These are phyloP conservation scores for Nannoperca australis DNA, from an alignment of 2,797 vertebrate genomes.

Conservation along the genomic window DNA sequence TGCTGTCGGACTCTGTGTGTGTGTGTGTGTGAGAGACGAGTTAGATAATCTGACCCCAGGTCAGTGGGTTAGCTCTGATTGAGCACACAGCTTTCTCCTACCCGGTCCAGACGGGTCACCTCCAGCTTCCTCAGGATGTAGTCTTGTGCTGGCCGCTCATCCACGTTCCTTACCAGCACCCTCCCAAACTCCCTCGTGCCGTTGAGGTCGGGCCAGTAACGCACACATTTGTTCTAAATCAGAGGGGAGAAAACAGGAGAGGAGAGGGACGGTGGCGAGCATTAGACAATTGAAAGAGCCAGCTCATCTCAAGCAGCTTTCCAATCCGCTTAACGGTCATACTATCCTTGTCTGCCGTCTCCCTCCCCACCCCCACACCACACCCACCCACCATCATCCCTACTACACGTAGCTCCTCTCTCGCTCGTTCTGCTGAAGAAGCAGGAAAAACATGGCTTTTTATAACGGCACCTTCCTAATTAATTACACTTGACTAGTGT, in stretches of 20 bases:
- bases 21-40: neutral
- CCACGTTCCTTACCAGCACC: conserved; percentile 83
- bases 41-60: conserved; percentile 63
- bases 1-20: conserved; percentile 28
- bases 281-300: conserved; percentile 67
- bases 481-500: neutral
- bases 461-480: neutral
- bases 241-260: conserved; percentile 8
- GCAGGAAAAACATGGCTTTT: conserved; percentile 18
- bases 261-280: conserved; percentile 17
- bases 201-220: conserved; percentile 89
- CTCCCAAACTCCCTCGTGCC: conserved; percentile 85
- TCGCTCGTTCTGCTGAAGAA: conserved; percentile 15
- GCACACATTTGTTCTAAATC: conserved; percentile 91
- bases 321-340: conserved; percentile 77
- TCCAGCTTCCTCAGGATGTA: conserved; percentile 90
- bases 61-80: conserved; percentile 59
- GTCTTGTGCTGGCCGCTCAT: conserved; percentile 87
- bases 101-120: conserved; percentile 84
- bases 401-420: conserved; percentile 11
- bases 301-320: conserved; percentile 75
- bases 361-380: conserved; percentile 27
- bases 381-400: conserved; percentile 15
- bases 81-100: conserved; percentile 71
- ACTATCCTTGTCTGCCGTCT: conserved; percentile 62